Conservation (phyloP, 2,888 invertebrate species). For the Scaptomyza polygonia region DNA sequence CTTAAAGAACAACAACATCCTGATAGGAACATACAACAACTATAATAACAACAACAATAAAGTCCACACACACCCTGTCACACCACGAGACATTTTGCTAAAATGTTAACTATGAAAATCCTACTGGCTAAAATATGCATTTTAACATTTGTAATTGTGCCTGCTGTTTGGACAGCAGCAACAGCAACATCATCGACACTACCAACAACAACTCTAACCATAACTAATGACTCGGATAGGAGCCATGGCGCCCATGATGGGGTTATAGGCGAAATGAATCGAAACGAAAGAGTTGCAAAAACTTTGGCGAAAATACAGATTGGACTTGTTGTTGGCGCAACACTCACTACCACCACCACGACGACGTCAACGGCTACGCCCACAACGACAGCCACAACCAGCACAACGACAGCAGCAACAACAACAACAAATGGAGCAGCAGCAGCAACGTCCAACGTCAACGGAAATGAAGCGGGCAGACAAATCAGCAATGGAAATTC, state of each 20-base stretch:
- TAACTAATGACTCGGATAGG: conserved; percentile 61
- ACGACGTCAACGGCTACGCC: conserved; percentile 73
- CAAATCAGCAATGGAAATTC: conserved; percentile 39
- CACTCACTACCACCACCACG: conserved; percentile 14
- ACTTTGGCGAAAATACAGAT: conserved; percentile 57
- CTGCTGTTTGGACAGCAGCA: conserved; percentile 47
- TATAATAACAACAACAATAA: conserved; percentile 19
- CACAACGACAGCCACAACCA: conserved; percentile 71
- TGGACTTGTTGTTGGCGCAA: conserved; percentile 25
- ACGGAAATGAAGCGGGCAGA: conserved; percentile 51
- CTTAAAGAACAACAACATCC: conserved; percentile 1
- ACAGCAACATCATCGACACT: conserved; percentile 27
- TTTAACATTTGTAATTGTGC: conserved; percentile 72
- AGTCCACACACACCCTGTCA: conserved; percentile 10
- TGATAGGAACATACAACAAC: conserved; percentile 1
- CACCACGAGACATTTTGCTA: conserved; percentile 24
- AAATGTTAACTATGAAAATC: conserved; percentile 67
- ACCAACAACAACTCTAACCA: conserved; percentile 31
- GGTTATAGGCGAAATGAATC: conserved; percentile 19
- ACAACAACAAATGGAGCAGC: conserved; percentile 14
- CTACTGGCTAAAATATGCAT: conserved; percentile 65
- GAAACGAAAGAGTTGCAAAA: conserved; percentile 44
- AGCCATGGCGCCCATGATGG: conserved; percentile 40
- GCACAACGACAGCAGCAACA: conserved; percentile 63
- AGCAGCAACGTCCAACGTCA: conserved; percentile 19